Evolutionary conservation across 1,140 invertebrate genomes (phyloP), one percentile per base, ranked within the genome.

Genomic region (Brachionus manjavacas): DNA sequence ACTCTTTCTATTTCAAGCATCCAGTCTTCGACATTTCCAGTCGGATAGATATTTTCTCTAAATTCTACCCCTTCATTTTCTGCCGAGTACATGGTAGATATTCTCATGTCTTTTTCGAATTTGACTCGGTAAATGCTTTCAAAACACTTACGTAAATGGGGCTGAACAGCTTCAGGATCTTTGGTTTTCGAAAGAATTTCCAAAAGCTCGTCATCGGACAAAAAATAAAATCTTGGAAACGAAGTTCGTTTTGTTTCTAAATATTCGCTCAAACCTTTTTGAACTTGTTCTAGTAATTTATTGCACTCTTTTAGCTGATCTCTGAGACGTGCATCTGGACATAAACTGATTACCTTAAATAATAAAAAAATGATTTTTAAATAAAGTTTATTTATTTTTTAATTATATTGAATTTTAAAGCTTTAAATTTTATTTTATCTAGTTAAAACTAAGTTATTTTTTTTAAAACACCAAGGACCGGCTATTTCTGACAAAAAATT

Each of bases 171-270:
- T 86, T 94, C 93, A 0, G 94, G 94, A 86, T 92, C 93, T 86
- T 93, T 94, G 2, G 94, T 93, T 88, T 95, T 93, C 0, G 93
- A 92, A 46, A 96, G 90, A 87, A 98, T 92, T 83, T 93, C 92
- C 64, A 98, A 89, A 3, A 96, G 97, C 0, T 94, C 95, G 39
- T 78, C 72, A 80, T 84, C 84, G 43, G 84, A 84, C 52, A 84
- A 49, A 28, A 84, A 84, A 14, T 84, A 84, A 70, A 84, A 85
- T 76, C 93, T 88, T 72, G 94, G 94, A 90, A 96, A 95, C 70
- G 93, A 87, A 86, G 94, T 92, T 49, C 94, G 89, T 87, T 95
- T 95, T 0, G 92, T 93, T 90, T 95, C 94, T 84, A 96, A 89
- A 89, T 95, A 96, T 85, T 94, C 92, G 28, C 92, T 91, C 2